These are phyloP conservation scores for Copidosoma floridanum DNA, from an alignment of 1,140 invertebrate species.

Conservation along the genomic window DNA sequence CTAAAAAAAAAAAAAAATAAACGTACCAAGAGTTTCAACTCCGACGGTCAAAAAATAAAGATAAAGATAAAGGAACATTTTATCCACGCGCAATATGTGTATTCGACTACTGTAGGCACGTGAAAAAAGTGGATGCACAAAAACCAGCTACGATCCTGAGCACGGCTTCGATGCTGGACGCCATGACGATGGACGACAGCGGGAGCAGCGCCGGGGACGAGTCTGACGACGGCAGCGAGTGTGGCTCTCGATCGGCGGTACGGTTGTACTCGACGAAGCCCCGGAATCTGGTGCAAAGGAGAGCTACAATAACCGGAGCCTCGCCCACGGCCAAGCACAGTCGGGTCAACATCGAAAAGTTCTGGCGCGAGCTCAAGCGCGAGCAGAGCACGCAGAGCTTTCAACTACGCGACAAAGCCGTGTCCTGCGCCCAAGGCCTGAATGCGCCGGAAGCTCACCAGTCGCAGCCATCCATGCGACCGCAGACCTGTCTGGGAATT, in stretches of 20 bases:
- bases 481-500: conserved; percentile 66
- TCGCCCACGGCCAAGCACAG: conserved; percentile 69
- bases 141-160: conserved; percentile 46
- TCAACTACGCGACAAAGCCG: conserved; percentile 64
- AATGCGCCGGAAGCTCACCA: conserved; percentile 62
- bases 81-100: too few species aligned
- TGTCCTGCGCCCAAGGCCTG: conserved; percentile 70
- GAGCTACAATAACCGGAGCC: conserved; percentile 85
- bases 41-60: too few species aligned
- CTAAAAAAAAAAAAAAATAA: too few species aligned
- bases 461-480: conserved; percentile 47
- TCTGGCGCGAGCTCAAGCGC: conserved; percentile 68
- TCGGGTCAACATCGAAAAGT: conserved; percentile 68
- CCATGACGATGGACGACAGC: conserved; percentile 47
- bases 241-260: conserved; percentile 46
- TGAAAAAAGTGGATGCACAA: conserved; percentile 45
- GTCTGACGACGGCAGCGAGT: conserved; percentile 48
- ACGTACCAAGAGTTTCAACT: too few species aligned
- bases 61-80: not conserved
- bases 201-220: too few species aligned
- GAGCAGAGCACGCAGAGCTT: conserved; percentile 56
- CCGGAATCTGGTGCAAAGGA: conserved; percentile 70
- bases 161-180: conserved; percentile 45
- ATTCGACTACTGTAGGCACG: too few species aligned
- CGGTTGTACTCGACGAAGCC: conserved; percentile 75